These are phyloP conservation scores for Ariolimax columbianus DNA, from an alignment of 2,888 invertebrate genomes.

Conservation along the genomic window DNA sequence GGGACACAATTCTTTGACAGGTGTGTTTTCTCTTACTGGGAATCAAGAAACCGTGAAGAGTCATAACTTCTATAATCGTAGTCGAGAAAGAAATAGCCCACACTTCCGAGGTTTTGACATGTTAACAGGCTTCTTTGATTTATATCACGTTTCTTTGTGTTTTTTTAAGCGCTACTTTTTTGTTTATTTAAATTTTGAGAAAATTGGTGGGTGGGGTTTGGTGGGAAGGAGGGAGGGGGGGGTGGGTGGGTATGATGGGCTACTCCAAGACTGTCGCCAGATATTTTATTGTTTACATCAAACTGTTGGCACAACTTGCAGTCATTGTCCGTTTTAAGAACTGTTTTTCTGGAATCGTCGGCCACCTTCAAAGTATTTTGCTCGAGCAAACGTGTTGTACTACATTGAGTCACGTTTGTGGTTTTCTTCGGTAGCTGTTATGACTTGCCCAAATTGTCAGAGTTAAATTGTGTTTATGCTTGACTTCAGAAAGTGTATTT, in stretches of 20 bases:
- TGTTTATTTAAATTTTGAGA: no score
- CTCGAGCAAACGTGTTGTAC: no score
- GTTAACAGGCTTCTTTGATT: background rate
- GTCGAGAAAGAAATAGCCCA: background rate
- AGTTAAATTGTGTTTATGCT: no score
- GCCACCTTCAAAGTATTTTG: no score
- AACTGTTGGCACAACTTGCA: no score
- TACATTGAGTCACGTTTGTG: no score
- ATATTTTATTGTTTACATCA: background rate
- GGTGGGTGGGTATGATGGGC: background rate
- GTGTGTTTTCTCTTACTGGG: background rate
- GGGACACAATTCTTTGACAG: constrained; percentile 7
- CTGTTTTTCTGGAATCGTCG: no score
- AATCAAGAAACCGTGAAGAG: background rate
- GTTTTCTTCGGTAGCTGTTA: no score
- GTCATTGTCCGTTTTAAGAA: no score
- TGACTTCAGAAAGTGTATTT: no score
- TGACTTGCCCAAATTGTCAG: no score
- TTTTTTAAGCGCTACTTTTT: background rate
- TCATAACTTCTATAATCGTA: background rate
- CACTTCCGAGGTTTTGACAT: background rate
- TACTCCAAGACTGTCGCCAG: background rate
- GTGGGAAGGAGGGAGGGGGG: background rate
- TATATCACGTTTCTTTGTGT: background rate
- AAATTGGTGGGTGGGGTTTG: background rate